Evolutionary conservation across 35 echinoderm and acorn worm genomes (phyloP), one percentile per base, ranked within the genome.

Genomic region (Hemicentrotus pulcherrimus): DNA sequence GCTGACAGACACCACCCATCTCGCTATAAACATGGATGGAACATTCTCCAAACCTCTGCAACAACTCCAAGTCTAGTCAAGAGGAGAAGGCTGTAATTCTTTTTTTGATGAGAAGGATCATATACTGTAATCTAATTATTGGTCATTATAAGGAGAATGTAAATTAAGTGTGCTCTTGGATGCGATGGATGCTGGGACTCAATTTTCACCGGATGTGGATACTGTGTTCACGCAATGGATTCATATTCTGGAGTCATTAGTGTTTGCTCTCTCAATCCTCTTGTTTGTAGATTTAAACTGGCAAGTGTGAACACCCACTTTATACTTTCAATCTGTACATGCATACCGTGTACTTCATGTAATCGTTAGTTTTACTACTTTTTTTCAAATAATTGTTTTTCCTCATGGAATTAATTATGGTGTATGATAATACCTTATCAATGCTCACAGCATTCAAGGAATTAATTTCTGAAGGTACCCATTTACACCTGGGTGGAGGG

Each of bases 221-320:
- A 7, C 24, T n/a, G 65, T n/a, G 22, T 78, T 28, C 65, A 28
- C 7, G 24, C 65, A 28, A 28, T 78, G 65, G 65, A 78, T 78
- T 78, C n/a, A 78, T 78, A 78, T 78, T 78, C 65, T 78, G 22
- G 65, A 78, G 28, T 28, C 65, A n/a, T 28, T 78, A 4, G 4
- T 78, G 22, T 78, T 78, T 78, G 65, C 65, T 78, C 65, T 78
- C 18, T 28, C 28, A 18, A n/a, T 78, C 22, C 5, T 78, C 19
- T 78, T 78, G 19, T 78, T 78, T 78, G 65, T 78, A 78, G 65
- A 78, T 78, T 78, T 78, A 78, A 78, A 78, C 65, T 78, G 65
- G 65, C 65, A 78, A 78, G 65, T 78, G 65, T 71, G 61, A 28
- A 55, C 15, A 15, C 50, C 35, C 15, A 55, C 9, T 55, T 55